A percentile compares a stretch with the other conserved stretches of the same genome.
These are phyloP conservation scores for Mastomys natalensis DNA, from an alignment of 2,113 vertebrate genomes.

Conservation along the genomic window DNA sequence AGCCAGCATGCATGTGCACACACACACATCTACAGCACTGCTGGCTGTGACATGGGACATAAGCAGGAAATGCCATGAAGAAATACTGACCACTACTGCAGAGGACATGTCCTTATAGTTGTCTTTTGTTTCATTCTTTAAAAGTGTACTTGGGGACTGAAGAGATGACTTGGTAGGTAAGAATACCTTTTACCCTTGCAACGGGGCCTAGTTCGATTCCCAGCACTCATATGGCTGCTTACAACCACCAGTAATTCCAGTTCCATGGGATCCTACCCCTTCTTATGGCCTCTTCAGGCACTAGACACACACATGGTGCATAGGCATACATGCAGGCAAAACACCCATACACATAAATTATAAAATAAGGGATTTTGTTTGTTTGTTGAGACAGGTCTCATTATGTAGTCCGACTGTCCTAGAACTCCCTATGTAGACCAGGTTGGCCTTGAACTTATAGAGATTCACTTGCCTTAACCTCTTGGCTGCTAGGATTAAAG, in stretches of 20 bases:
- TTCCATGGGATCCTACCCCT: background rate
- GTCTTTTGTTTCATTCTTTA: constrained; percentile 37
- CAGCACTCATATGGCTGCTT: background rate
- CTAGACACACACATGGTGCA: background rate
- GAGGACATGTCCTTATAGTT: background rate
- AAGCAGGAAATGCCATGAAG: background rate
- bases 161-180: background rate
- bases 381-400: background rate
- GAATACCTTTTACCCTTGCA: background rate
- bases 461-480: no score
- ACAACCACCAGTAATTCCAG: background rate
- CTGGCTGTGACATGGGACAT: background rate
- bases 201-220: background rate
- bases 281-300: background rate
- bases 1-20: background rate
- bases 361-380: background rate
- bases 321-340: background rate
- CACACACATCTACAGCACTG: accelerated
- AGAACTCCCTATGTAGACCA: no score
- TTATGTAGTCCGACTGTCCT: no score
- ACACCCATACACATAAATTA: background rate
- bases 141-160: background rate
- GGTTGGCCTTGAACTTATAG: no score
- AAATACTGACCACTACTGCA: background rate
- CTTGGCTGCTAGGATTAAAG: no score